phyloP scores from a whole-genome alignment of 2,888 invertebrate species.

The Scelioninae gen. 1 region DNA sequence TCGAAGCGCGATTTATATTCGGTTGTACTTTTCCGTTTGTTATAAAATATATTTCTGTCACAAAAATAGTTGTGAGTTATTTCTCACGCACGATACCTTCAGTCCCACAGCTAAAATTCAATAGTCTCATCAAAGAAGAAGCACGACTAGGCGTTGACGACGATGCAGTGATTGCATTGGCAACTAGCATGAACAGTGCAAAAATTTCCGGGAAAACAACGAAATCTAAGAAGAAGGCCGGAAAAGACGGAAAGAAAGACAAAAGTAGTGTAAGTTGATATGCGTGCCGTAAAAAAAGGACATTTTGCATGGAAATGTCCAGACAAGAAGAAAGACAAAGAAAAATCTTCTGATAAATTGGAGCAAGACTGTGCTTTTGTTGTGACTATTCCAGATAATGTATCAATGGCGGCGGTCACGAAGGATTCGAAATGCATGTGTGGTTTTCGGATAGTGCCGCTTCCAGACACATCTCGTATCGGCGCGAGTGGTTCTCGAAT shows the following conservation, averaged over 20 bases:
- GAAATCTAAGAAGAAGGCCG: neutral
- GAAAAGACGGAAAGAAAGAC: neutral
- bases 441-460: no score
- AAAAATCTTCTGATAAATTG: neutral
- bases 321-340: neutral
- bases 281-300: neutral
- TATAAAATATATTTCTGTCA: no score
- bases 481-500: no score
- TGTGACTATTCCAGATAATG: neutral
- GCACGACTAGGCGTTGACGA: constrained; percentile 4
- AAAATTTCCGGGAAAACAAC: neutral
- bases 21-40: no score
- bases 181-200: neutral
- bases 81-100: no score
- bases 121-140: constrained; percentile 42
- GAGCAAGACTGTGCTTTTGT: neutral
- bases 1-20: no score
- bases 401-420: neutral
- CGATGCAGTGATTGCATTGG: constrained; percentile 6
- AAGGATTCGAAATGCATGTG: no score
- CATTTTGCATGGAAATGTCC: neutral
- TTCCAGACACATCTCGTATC: no score
- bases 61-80: no score
- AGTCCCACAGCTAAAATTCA: no score
- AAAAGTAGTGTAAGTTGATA: neutral